A percentile compares a stretch with the other conserved stretches of the same genome.
phyloP scores from a whole-genome alignment of 2,113 vertebrate genomes.

The Urocitellus parryii region DNA sequence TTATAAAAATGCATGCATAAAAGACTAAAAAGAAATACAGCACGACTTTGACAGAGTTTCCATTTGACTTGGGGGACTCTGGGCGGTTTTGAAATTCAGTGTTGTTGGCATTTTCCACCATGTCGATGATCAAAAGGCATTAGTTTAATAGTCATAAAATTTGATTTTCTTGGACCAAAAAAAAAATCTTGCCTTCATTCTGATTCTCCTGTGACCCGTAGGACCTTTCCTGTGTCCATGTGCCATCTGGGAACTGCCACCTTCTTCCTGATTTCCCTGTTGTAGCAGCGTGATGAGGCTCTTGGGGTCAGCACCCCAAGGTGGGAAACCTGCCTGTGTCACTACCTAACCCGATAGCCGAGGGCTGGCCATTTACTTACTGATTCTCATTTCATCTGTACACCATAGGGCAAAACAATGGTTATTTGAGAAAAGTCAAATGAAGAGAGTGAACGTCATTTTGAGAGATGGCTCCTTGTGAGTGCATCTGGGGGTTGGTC shows the following conservation, averaged over 20 bases:
- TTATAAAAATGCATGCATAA: not conserved
- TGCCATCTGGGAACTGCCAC: not conserved
- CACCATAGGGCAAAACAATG: not conserved
- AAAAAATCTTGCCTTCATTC: not conserved
- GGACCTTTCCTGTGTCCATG: not conserved
- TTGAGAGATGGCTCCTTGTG: not conserved
- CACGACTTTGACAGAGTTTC: not conserved
- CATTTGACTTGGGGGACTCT: not conserved
- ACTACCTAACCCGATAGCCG: not conserved
- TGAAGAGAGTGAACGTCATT: not conserved
- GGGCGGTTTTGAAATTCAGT: slow-evolving; percentile 22
- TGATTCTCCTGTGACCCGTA: not conserved
- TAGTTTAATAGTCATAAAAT: not conserved
- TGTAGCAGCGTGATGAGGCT: not conserved
- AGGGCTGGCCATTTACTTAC: not conserved
- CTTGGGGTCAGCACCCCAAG: not conserved
- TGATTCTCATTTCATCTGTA: not conserved
- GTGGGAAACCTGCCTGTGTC: not conserved
- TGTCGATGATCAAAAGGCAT: slow-evolving; percentile 22
- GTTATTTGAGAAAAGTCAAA: not conserved
- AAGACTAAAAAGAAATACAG: not conserved
- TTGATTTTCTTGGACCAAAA: not conserved
- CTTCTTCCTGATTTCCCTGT: not conserved
- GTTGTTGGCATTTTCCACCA: not conserved
- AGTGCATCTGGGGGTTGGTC: not conserved